These are phyloP conservation scores for Microtus ochrogaster DNA, from an alignment of 2,113 vertebrate genomes.

Conservation along the genomic window DNA sequence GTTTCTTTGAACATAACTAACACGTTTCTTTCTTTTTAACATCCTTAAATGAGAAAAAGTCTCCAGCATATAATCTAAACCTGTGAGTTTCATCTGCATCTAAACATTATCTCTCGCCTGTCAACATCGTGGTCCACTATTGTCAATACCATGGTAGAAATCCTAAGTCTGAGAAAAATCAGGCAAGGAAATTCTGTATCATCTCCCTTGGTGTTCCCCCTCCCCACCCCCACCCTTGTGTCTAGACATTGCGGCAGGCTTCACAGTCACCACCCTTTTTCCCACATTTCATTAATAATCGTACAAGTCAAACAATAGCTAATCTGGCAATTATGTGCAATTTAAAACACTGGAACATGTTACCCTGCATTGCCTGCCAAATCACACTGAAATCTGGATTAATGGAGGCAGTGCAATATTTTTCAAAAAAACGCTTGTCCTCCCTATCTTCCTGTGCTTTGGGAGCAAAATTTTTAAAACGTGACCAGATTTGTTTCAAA, in stretches of 20 bases:
- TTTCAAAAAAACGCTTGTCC: constrained; percentile 58
- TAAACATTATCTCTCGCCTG: constrained; percentile 38
- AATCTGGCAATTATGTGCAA: constrained; percentile 75
- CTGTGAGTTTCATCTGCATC: constrained; percentile 46
- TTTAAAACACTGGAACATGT: constrained; percentile 70
- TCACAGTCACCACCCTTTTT: constrained; percentile 69
- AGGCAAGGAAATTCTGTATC: constrained; percentile 66
- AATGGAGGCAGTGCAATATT: constrained; percentile 65
- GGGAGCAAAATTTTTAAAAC: constrained; percentile 4
- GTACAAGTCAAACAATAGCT: constrained; percentile 79
- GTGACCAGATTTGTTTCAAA: constrained; percentile 24
- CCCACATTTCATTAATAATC: constrained; percentile 78
- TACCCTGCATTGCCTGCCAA: constrained; percentile 62
- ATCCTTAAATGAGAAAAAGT: background rate
- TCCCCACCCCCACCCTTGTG: constrained; percentile 68
- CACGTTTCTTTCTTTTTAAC: background rate
- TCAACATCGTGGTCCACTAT: constrained; percentile 7
- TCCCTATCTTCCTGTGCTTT: constrained; percentile 61
- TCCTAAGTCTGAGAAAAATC: background rate
- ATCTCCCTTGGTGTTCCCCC: constrained; percentile 31
- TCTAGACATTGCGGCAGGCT: constrained; percentile 74
- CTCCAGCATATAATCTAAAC: constrained; percentile 3
- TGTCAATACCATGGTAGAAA: constrained; percentile 30
- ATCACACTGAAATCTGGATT: constrained; percentile 76
- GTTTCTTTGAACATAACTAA: background rate